Percentiles rank a stretch among this genome's conserved stretches.
These are phyloP conservation scores for Carlito syrichta DNA, from an alignment of 2,113 vertebrate species.

Conservation along the genomic window DNA sequence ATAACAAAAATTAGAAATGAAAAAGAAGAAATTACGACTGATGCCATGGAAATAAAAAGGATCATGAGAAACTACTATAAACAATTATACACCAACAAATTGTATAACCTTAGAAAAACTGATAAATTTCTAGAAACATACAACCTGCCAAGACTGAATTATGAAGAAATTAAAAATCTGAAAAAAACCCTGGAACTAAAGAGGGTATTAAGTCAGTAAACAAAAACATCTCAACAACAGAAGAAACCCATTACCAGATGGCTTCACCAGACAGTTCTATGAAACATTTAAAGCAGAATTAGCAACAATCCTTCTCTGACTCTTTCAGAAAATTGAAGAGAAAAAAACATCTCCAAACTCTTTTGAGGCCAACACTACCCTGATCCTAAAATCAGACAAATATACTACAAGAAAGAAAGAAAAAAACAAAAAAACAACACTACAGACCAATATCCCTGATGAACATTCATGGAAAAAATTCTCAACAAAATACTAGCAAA, in stretches of 20 bases:
- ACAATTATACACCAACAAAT: background rate
- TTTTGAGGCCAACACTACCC: background rate
- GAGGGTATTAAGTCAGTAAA: background rate
- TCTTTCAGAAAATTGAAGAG: background rate
- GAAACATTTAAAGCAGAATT: background rate
- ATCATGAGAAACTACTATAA: background rate
- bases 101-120: background rate
- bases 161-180: background rate
- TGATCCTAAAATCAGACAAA: background rate
- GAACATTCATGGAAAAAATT: background rate
- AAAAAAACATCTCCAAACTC: background rate
- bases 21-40: background rate
- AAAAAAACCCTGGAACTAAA: background rate
- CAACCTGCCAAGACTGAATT: background rate
- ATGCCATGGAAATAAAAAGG: background rate
- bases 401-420: background rate
- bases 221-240: background rate
- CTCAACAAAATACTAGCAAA: background rate
- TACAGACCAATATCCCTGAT: background rate
- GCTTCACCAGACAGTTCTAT: background rate
- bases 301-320: background rate
- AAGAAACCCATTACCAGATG: background rate
- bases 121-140: background rate
- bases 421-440: no score
- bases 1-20: background rate